Conservation (phyloP, 1,140 invertebrate species). For the Galendromus occidentalis region DNA sequence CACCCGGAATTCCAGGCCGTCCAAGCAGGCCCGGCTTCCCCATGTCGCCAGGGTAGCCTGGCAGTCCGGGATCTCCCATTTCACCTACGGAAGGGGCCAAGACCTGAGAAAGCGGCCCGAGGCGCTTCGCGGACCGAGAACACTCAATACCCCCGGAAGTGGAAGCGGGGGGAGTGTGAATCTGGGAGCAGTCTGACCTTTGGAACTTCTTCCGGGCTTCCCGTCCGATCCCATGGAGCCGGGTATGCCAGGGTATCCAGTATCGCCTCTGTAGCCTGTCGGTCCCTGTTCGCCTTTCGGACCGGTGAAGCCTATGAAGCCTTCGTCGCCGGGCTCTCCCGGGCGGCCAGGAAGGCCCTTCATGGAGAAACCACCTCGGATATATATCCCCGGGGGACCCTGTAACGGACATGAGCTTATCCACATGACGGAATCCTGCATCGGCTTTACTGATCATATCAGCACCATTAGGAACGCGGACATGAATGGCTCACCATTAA, state of each 20-base stretch:
- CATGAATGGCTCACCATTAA: too few species aligned
- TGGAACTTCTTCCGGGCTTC: background rate
- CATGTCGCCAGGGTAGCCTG: background rate
- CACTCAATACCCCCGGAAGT: too few species aligned
- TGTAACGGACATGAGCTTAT: background rate
- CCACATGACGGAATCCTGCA: too few species aligned
- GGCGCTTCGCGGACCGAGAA: too few species aligned
- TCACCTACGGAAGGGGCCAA: background rate
- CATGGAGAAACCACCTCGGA: background rate
- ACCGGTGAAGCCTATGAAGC: background rate
- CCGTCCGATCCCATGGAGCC: background rate
- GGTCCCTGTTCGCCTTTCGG: background rate
- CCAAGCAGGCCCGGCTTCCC: conserved; percentile 10
- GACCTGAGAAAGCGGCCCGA: background rate
- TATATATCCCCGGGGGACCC: background rate
- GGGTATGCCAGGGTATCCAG: background rate
- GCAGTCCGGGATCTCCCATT: conserved; percentile 12
- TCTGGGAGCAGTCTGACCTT: too few species aligned
- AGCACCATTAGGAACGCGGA: too few species aligned
- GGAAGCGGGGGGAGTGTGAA: too few species aligned
- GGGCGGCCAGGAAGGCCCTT: background rate
- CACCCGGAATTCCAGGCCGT: background rate
- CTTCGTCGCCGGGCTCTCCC: background rate
- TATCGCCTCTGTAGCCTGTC: background rate
- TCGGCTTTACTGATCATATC: too few species aligned